A percentile compares a stretch with the other conserved stretches of the same genome.
Evolutionary conservation across 1,140 invertebrate genomes (phyloP).

Genomic region (Macrotrachela quadricornifera): DNA sequence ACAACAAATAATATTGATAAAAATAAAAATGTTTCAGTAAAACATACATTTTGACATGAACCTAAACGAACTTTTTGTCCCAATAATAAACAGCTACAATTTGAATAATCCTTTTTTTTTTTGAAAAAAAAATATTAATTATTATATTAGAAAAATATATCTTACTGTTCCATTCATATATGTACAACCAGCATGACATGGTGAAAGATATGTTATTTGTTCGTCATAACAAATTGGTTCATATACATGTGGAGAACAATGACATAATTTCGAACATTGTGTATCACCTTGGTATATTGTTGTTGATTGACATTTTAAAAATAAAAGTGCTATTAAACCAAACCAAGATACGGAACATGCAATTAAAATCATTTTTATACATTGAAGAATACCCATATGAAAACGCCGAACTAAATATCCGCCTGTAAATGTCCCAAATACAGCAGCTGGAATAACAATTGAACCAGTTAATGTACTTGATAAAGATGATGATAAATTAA

Average conservation of each 20-base stretch:
- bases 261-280: not conserved
- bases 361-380: not conserved
- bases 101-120: too few relatives aligned
- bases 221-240: slow-evolving; percentile 12
- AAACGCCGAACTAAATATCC: slow-evolving; percentile 1
- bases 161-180: not conserved
- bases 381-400: not conserved
- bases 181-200: slow-evolving; percentile 15
- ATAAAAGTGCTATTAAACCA: slow-evolving; percentile 4
- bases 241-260: slow-evolving; percentile 3
- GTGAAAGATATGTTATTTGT: slow-evolving; percentile 12
- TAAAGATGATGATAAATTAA: not conserved
- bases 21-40: too few relatives aligned
- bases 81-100: too few relatives aligned
- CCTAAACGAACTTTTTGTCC: too few relatives aligned
- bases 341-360: not conserved
- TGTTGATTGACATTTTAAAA: slow-evolving; percentile 1
- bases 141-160: not conserved
- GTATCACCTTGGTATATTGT: not conserved
- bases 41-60: too few relatives aligned
- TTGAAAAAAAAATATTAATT: too few relatives aligned
- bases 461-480: slow-evolving; percentile 2
- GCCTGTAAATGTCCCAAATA: slow-evolving; percentile 1
- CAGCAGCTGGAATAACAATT: slow-evolving; percentile 8
- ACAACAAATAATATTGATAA: too few relatives aligned